phyloP scores from a whole-genome alignment of 2,888 invertebrate genomes.

The Sarcophaga carnaria region DNA sequence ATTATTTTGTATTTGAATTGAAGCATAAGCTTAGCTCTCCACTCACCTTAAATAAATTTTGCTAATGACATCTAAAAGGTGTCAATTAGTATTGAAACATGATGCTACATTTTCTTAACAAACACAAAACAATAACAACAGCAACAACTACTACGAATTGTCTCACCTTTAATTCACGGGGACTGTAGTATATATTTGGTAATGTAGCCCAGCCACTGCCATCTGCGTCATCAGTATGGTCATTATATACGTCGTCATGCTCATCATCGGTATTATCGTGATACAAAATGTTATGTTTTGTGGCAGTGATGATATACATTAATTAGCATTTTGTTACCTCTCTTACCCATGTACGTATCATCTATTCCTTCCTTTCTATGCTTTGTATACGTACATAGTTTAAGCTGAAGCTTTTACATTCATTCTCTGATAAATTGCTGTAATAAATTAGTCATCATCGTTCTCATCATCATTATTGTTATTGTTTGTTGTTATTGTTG shows the following conservation, averaged over 20 bases:
- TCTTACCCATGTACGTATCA: background rate
- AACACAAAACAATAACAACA: background rate
- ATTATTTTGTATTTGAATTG: background rate
- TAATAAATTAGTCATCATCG: constrained; percentile 46
- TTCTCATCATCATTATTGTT: constrained; percentile 17
- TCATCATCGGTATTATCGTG: constrained; percentile 33
- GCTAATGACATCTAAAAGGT: constrained; percentile 71
- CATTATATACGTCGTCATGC: constrained; percentile 10
- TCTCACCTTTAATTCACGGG: constrained; percentile 6
- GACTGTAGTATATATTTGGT: background rate
- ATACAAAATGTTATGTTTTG: constrained; percentile 37
- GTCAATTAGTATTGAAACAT: constrained; percentile 69
- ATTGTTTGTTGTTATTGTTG: background rate
- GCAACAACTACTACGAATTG: background rate
- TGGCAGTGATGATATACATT: constrained; percentile 50
- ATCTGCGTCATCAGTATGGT: background rate
- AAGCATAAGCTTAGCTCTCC: background rate
- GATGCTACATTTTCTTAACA: constrained; percentile 40
- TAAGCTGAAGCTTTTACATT: constrained; percentile 34
- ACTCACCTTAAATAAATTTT: constrained; percentile 8
- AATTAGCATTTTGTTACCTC: constrained; percentile 46
- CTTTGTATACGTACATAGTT: background rate
- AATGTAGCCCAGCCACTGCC: constrained; percentile 17
- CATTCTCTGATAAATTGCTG: constrained; percentile 26
- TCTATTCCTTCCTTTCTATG: background rate